Conservation (phyloP, 2,113 vertebrate genomes). For the Mormoops blainvillei region DNA sequence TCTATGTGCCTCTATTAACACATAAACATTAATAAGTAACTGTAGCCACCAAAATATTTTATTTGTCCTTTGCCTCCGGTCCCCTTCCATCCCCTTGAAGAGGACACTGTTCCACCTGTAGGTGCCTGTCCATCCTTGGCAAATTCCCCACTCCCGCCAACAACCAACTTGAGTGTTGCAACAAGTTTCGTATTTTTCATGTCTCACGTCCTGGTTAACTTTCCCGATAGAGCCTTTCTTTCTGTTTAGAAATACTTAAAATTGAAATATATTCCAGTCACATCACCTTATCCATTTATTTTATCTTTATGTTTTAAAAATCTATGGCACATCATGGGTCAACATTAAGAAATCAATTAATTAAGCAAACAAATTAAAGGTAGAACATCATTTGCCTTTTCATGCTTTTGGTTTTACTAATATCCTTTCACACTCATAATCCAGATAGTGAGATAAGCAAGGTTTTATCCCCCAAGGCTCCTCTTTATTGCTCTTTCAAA, state of each 20-base stretch:
- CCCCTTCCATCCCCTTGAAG: background rate
- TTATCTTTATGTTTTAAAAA: conserved; percentile 39
- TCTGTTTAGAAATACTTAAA: conserved; percentile 37
- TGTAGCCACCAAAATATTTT: background rate
- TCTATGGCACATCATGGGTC: background rate
- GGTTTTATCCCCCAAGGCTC: background rate
- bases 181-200: background rate
- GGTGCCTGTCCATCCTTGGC: background rate
- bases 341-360: conserved; percentile 6
- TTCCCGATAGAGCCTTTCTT: background rate
- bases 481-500: background rate
- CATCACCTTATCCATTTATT: conserved; percentile 11
- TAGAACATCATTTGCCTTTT: background rate
- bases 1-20: background rate
- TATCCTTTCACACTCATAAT: conserved; percentile 20
- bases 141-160: background rate
- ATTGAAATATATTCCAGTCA: conserved; percentile 6
- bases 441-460: background rate
- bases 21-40: background rate
- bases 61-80: background rate
- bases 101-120: background rate
- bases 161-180: background rate
- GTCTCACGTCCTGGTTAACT: background rate
- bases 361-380: conserved; percentile 41
- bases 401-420: conserved; percentile 8